Evolutionary conservation across 2,888 invertebrate genomes (phyloP), one percentile per base, ranked within the genome.

Genomic region (Nebria brevicollis): DNA sequence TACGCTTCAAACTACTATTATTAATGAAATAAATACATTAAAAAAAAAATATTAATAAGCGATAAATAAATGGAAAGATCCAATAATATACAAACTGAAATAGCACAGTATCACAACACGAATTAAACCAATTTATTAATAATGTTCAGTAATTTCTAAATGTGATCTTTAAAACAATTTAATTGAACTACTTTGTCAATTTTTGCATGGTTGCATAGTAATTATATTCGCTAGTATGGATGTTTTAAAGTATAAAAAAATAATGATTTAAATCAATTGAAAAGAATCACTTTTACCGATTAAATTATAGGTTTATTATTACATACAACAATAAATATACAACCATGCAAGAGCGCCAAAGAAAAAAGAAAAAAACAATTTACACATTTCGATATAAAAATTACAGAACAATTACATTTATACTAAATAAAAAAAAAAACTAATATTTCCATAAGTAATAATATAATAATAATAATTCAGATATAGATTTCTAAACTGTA

Each of bases 291-390:
- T 65, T 34, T 26, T 20, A 73, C 81, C 81, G 34, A 80, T 80
- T 75, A 80, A 80, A 75, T 81, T 73, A 77, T 77, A 81, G 64
- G 77, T 76, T 81, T 81, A 81, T 81, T 81, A 81, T 81, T 77
- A 73, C 81, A 81, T 81, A 77, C 77, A 81, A 81, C 77, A 81
- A 81, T 81, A 81, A 81, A 81, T 81, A 81, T 81, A 81, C 81
- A 81, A 81, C 81, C 81, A 81, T 72, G 81, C 81, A 81, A 81
- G 79, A 75, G 64, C 65, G 7, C 75, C 64, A 77, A 81, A 65
- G 73, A 72, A 76, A 81, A 77, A 72, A 76, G 76, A 77, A 68
- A 13, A 26, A 73, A 73, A 13, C 41, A 73, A 73, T 42, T 76
- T 81, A 81, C 81, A 81, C 42, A 77, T 65, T 20, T 81, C 77